Percentiles rank a stretch among this genome's conserved stretches.
Conservation (phyloP, 2,888 invertebrate genomes). For the Theretra japonica region DNA sequence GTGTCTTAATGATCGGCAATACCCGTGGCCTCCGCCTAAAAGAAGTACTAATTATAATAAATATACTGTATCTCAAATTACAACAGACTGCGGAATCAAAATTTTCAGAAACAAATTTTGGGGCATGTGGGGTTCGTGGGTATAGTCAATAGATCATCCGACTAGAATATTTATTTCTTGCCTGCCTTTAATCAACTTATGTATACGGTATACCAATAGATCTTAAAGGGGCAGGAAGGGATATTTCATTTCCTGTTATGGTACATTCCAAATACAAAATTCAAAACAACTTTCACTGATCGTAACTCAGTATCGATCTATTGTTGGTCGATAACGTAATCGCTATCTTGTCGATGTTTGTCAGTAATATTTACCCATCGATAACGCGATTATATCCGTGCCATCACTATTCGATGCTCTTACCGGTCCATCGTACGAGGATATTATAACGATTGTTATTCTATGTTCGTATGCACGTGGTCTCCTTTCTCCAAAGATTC, state of each 20-base stretch:
- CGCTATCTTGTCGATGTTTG: constrained; percentile 24
- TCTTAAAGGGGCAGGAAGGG: no score
- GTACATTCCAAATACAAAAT: constrained; percentile 30
- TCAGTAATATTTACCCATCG: constrained; percentile 36
- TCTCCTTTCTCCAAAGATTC: constrained; percentile 74
- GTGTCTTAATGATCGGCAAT: not conserved
- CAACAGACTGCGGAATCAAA: no score
- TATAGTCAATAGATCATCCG: no score
- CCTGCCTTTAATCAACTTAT: no score
- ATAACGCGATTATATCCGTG: constrained; percentile 31
- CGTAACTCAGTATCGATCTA: constrained; percentile 10
- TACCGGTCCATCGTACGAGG: constrained; percentile 49
- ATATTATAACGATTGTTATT: constrained; percentile 73
- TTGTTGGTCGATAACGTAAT: not conserved
- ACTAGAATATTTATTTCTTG: no score
- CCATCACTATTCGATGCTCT: constrained; percentile 41
- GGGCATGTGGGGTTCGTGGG: no score
- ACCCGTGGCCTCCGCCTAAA: no score
- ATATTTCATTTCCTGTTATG: not conserved
- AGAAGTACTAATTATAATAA: no score
- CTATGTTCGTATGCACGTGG: constrained; percentile 54
- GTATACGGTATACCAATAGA: no score
- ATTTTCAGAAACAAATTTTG: no score
- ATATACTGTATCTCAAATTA: no score
- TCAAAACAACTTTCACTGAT: constrained; percentile 45